A percentile compares a stretch with the other conserved stretches of the same genome.
Conservation (phyloP, 2,888 invertebrate species). For the Cotesia congregata region DNA sequence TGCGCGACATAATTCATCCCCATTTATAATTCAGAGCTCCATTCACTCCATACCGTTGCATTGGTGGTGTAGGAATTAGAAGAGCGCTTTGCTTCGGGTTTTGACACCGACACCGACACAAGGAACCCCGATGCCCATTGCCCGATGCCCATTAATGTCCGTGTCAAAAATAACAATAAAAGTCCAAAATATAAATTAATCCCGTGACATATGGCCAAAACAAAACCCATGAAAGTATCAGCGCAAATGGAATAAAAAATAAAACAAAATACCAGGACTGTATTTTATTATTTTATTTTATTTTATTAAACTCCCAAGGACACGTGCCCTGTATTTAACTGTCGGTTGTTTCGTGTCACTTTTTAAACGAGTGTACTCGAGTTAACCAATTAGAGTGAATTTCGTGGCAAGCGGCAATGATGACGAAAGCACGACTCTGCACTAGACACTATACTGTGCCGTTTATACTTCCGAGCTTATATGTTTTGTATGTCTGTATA, state of each 20-base stretch:
- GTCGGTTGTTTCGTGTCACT: slow-evolving; percentile 43
- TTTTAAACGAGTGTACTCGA: slow-evolving; percentile 46
- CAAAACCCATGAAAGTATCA: background rate
- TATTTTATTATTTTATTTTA: slow-evolving; percentile 10
- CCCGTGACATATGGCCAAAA: background rate
- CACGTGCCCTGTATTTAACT: slow-evolving; percentile 45
- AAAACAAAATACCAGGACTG: background rate
- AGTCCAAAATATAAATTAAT: background rate
- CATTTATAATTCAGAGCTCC: slow-evolving; percentile 61
- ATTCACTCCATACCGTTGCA: slow-evolving; percentile 50
- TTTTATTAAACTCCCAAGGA: slow-evolving; percentile 22
- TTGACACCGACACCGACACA: slow-evolving; percentile 35
- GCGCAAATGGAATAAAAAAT: background rate
- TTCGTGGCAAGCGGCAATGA: slow-evolving; percentile 48
- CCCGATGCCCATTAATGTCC: slow-evolving; percentile 13
- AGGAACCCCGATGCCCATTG: slow-evolving; percentile 5
- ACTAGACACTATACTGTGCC: background rate
- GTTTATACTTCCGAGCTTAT: too few relatives aligned
- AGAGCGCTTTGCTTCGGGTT: slow-evolving; percentile 37
- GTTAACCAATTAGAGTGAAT: slow-evolving; percentile 49
- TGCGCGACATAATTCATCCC: slow-evolving; percentile 61
- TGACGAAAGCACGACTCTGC: slow-evolving; percentile 30
- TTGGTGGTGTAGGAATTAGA: slow-evolving; percentile 45
- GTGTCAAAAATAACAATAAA: slow-evolving; percentile 3
- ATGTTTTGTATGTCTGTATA: background rate